Percentiles rank a stretch among this genome's conserved stretches.
Evolutionary conservation across 2,888 invertebrate genomes (phyloP).

Genomic region (Diloba caeruleocephala): DNA sequence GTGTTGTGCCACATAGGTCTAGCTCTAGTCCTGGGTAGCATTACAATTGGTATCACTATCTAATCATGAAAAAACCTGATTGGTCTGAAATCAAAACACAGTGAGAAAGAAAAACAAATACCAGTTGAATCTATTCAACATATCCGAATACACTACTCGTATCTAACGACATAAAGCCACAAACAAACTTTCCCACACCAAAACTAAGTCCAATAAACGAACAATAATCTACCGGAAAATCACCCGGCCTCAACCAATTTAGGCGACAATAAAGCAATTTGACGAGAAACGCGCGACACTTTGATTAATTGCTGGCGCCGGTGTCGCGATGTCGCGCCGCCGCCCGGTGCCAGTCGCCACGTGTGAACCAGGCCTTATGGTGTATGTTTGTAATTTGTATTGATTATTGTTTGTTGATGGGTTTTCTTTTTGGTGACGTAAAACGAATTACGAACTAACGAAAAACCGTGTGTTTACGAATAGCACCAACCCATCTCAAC

Average conservation of each 20-base stretch:
- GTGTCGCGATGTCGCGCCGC: constrained; percentile 73
- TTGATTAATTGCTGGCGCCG: constrained; percentile 68
- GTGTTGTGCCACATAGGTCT: no score
- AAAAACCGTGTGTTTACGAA: no score
- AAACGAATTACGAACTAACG: no score
- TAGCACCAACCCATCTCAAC: no score
- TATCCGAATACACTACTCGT: constrained; percentile 24
- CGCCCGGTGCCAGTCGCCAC: constrained; percentile 57
- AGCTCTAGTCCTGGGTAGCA: no score
- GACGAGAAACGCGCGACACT: constrained; percentile 61
- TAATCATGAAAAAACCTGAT: no score
- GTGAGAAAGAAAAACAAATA: no score
- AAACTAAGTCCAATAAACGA: constrained; percentile 50
- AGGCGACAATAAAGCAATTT: constrained; percentile 62
- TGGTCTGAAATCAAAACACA: no score
- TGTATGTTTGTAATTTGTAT: constrained; percentile 37
- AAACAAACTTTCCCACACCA: constrained; percentile 47
- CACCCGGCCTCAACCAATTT: constrained; percentile 64
- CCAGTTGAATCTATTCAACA: constrained; percentile 10
- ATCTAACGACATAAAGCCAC: constrained; percentile 22
- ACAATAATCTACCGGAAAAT: constrained; percentile 63
- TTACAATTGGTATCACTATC: no score
- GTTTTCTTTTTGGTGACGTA: background rate
- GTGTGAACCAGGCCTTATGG: constrained; percentile 71
- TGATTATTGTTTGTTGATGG: constrained; percentile 35